phyloP scores from a whole-genome alignment of 2,888 invertebrate genomes.

The Nephrotoma appendiculata region DNA sequence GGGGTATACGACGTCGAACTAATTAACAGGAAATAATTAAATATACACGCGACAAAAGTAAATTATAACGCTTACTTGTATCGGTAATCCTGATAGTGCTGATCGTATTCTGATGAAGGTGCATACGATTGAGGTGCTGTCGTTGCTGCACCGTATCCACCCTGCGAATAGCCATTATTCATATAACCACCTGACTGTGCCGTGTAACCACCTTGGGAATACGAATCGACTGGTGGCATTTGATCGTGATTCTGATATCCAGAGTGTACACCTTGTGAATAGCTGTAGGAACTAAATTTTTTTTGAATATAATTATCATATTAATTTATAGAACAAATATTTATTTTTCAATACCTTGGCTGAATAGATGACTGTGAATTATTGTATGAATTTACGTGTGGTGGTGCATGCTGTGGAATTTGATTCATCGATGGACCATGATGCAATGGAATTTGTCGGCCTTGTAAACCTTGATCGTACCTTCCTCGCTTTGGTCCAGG shows the following conservation, averaged over 20 bases:
- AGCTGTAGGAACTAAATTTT: neutral
- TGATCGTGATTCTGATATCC: conserved; percentile 27
- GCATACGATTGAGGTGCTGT: conserved; percentile 23
- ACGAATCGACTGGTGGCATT: conserved; percentile 28
- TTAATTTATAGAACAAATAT: neutral
- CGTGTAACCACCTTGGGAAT: conserved; percentile 24
- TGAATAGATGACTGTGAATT: neutral
- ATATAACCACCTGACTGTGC: conserved; percentile 21
- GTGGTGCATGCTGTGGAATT: conserved; percentile 14
- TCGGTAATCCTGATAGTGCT: conserved; percentile 25
- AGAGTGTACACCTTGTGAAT: conserved; percentile 23
- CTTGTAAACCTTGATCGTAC: conserved; percentile 29
- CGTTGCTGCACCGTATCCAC: conserved; percentile 23
- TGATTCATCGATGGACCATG: conserved; percentile 26
- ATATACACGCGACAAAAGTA: neutral
- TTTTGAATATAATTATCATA: neutral
- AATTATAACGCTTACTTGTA: conserved; percentile 21
- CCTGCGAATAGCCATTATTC: conserved; percentile 30
- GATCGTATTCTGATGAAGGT: conserved; percentile 27
- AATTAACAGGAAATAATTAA: neutral
- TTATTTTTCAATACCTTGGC: neutral
- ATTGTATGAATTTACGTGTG: conserved; percentile 10
- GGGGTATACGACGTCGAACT: conserved; percentile 11
- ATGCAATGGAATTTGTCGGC: conserved; percentile 28
- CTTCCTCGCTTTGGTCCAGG: conserved; percentile 32